Percentiles rank a stretch among this genome's conserved stretches.
phyloP scores from a whole-genome alignment of 2,113 vertebrate genomes.

The Puma concolor region DNA sequence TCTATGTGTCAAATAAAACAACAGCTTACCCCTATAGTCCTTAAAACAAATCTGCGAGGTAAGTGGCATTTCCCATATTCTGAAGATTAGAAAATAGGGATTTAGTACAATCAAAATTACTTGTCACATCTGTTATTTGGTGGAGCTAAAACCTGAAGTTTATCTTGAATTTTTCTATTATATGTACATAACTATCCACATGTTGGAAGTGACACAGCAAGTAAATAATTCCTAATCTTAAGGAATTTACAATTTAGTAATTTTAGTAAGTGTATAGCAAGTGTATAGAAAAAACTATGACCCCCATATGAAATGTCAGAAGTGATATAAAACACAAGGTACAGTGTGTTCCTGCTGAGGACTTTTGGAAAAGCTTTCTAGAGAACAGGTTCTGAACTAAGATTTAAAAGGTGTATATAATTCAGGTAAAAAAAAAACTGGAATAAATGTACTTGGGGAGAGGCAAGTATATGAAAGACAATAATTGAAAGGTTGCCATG shows the following conservation, averaged over 20 bases:
- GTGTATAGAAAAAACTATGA: neutral
- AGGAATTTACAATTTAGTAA: slow-evolving; percentile 20
- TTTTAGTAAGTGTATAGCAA: neutral
- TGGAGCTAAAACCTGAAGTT: neutral
- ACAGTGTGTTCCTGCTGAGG: neutral
- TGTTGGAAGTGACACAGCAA: neutral
- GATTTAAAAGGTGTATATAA: slow-evolving; percentile 15
- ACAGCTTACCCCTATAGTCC: neutral
- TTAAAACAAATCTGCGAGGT: neutral
- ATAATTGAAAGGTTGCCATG: neutral
- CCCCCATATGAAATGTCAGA: neutral
- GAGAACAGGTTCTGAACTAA: neutral
- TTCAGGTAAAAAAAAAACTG: slow-evolving; percentile 3
- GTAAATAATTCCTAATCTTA: neutral
- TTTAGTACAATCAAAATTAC: slow-evolving; percentile 28
- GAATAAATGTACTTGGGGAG: neutral
- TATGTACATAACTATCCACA: neutral
- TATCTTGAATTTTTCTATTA: slow-evolving; percentile 6
- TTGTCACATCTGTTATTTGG: neutral
- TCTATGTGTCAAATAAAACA: neutral
- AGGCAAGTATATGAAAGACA: neutral
- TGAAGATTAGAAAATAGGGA: slow-evolving; percentile 38
- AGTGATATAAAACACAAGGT: neutral
- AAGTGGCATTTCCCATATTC: slow-evolving; percentile 6
- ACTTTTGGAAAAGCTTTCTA: neutral